Base-by-base conservation (phyloP, 1,140 invertebrate species). In the Atopsyche davidsoni region DNA sequence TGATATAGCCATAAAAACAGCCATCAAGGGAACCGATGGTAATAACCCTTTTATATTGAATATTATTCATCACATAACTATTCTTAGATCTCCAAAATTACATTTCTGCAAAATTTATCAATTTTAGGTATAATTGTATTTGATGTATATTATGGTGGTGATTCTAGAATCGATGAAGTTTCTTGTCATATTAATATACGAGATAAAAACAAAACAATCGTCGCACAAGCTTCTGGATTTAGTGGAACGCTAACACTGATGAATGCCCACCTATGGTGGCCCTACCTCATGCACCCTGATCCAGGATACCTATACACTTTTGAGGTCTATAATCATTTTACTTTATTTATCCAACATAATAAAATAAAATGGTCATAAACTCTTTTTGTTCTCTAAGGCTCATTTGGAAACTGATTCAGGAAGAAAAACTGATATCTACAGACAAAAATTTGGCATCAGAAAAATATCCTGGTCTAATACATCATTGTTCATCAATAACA, bases 261-360 rank as follows among this genome's bases (percentile, higher is more conserved):
- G 2, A 79, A 84, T 59, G 85, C 83, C 0, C 82, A 83, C 42
- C 75, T 94, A 3, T 98, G 94, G 94, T 97, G 93, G 93, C 91
- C 93, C 0, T 88, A 86, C 66, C 76, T 89, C 11, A 95, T 95
- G 90, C 72, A 82, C 59, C 66, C 78, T 1, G 66, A 81, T 2
- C 86, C 87, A 11, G 92, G 86, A n/a, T 95, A 95, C 62, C 66
- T 89, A 13, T 93, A 93, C 61, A 85, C 81, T 11, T 66, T 93
- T 17, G 79, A 88, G 77, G 86, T 92, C 68, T 49, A 28, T 7
- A 28, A n/a, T 28, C n/a, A n/a, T 13, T 21, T 23, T 24, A 35
- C n/a, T 3, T 34, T 34, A n/a, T n/a, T n/a, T n/a, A n/a, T n/a
- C n/a, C n/a, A n/a, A n/a, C n/a, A n/a, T n/a, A n/a, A n/a, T n/a